Evolutionary conservation across 2,888 invertebrate species (phyloP).

Genomic region (Latrodectus elegans): DNA sequence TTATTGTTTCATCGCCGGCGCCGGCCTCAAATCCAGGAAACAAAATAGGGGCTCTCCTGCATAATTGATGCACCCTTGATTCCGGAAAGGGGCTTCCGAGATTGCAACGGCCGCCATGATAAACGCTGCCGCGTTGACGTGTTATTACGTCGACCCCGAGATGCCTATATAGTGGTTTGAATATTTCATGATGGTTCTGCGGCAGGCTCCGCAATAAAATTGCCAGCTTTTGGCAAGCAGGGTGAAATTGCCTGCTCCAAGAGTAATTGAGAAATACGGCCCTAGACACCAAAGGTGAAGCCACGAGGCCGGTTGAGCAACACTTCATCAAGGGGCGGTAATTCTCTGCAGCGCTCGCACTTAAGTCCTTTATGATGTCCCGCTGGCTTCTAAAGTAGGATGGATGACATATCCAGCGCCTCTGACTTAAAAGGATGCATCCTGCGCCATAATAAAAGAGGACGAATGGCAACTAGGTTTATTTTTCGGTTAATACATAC

Average conservation of each 20-base stretch:
- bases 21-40: constrained; percentile 64
- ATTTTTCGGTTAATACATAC: constrained; percentile 34
- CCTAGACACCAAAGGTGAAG: constrained; percentile 70
- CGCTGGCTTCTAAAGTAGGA: constrained; percentile 62
- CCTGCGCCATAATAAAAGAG: constrained; percentile 62
- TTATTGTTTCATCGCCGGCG: constrained; percentile 68
- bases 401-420: constrained; percentile 58
- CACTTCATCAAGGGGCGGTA: constrained; percentile 67
- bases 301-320: constrained; percentile 55
- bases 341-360: constrained; percentile 59
- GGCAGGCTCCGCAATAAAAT: constrained; percentile 67
- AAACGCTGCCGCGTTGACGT: constrained; percentile 69
- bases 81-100: constrained; percentile 64
- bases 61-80: constrained; percentile 68
- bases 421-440: constrained; percentile 65
- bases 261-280: constrained; percentile 70
- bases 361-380: constrained; percentile 69
- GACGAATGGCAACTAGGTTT: constrained; percentile 40
- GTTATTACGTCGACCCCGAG: constrained; percentile 70
- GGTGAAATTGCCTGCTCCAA: constrained; percentile 69
- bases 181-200: constrained; percentile 66
- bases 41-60: constrained; percentile 60
- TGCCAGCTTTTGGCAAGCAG: constrained; percentile 63
- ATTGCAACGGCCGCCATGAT: constrained; percentile 68
- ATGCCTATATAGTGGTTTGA: constrained; percentile 68